These are phyloP conservation scores for Benthosema pterotum DNA, from an alignment of 2,797 vertebrate genomes.

Conservation along the genomic window DNA sequence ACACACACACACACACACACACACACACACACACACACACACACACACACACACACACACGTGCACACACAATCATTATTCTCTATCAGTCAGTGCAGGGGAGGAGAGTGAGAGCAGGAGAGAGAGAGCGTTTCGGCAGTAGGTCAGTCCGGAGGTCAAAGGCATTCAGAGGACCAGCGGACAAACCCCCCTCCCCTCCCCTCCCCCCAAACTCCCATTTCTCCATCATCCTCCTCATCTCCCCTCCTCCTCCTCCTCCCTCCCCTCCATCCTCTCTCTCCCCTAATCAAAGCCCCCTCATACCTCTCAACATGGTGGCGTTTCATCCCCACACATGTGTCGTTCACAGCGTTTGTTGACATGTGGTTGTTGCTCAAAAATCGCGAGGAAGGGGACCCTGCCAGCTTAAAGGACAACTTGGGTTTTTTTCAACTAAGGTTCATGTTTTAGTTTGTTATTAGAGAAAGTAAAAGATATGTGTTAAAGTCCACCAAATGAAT, in stretches of 20 bases:
- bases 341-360: neutral
- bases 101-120: constrained; percentile 15
- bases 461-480: too few relatives aligned
- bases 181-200: constrained; percentile 19
- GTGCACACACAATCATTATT: constrained; percentile 58
- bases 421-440: too few relatives aligned
- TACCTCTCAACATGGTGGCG: constrained; percentile 43
- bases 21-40: neutral
- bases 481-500: too few relatives aligned
- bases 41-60: constrained; percentile 1
- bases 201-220: too few relatives aligned
- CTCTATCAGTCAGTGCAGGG: constrained; percentile 50
- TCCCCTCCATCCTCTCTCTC: constrained; percentile 34
- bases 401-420: too few relatives aligned
- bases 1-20: constrained; percentile 26
- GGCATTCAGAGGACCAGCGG: constrained; percentile 76
- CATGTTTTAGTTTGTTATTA: too few relatives aligned
- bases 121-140: constrained; percentile 50
- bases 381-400: too few relatives aligned
- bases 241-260: constrained; percentile 13
- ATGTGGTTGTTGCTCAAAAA: constrained; percentile 5
- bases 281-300: constrained; percentile 63
- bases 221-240: constrained; percentile 29
- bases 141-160: constrained; percentile 78
- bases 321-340: constrained; percentile 17